These are phyloP conservation scores for Damaliscus lunatus DNA, from an alignment of 2,113 vertebrate species.

Conservation along the genomic window DNA sequence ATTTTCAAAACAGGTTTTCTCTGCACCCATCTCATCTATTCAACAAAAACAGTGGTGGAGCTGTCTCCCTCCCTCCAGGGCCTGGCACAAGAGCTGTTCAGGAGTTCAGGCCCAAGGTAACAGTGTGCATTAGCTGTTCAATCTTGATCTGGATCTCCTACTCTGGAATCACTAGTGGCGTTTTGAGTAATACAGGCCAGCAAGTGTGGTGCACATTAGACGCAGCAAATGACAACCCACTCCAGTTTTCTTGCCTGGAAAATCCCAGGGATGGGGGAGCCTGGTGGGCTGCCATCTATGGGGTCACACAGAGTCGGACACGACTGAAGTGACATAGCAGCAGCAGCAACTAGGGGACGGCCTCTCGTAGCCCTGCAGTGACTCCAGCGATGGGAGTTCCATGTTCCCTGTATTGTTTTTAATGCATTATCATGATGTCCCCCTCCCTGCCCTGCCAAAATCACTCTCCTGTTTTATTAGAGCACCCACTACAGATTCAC, in stretches of 20 bases:
- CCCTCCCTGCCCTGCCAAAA: not conserved
- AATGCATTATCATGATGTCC: not conserved
- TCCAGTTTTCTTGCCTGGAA: no score
- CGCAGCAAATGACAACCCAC: not conserved
- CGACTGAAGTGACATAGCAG: no score
- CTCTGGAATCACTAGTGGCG: not conserved
- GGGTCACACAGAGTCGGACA: no score
- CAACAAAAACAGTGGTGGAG: conserved; percentile 67
- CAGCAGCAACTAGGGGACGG: not conserved
- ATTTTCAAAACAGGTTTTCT: conserved; percentile 77
- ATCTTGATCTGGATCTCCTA: not conserved
- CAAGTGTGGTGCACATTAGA: not conserved
- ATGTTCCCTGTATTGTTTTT: not conserved
- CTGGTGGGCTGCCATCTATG: no score
- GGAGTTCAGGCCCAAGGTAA: not conserved
- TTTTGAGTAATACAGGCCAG: not conserved
- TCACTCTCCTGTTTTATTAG: not conserved
- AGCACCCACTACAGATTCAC: not conserved
- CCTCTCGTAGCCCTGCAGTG: not conserved
- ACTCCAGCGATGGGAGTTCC: not conserved
- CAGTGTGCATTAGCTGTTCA: not conserved
- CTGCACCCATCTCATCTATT: conserved; percentile 75
- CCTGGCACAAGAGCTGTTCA: conserved; percentile 1
- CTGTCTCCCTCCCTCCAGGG: conserved; percentile 37
- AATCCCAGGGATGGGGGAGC: no score